Evolutionary conservation across 64 coral and sea anemone genomes (phyloP).

Genomic region (Stichodactyla mertensii): DNA sequence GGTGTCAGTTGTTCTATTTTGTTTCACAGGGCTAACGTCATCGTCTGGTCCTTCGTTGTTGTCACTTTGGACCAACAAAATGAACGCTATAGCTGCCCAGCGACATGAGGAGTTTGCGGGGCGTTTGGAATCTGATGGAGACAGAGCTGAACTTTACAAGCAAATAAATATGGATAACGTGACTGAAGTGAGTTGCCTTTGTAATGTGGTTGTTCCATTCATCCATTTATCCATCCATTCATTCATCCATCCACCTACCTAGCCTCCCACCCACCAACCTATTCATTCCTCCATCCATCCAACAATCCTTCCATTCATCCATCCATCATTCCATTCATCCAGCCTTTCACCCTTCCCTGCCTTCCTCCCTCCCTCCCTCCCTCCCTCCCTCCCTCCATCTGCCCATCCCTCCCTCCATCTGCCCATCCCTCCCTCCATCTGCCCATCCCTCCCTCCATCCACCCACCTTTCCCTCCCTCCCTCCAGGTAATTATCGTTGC

Average conservation of each 20-base stretch:
- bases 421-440: background rate
- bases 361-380: background rate
- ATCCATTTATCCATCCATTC: background rate
- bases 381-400: background rate
- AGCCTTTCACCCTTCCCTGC: background rate
- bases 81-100: constrained; percentile 83
- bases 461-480: background rate
- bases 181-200: background rate
- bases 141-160: constrained; percentile 81
- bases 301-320: background rate
- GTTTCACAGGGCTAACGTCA: background rate
- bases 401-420: background rate
- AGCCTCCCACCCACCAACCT: background rate
- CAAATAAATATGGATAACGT: constrained; percentile 22
- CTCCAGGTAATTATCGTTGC: background rate
- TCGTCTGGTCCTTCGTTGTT: constrained; percentile 54
- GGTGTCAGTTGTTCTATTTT: background rate
- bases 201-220: background rate
- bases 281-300: background rate
- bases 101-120: constrained; percentile 96
- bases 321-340: too few relatives aligned
- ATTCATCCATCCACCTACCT: background rate
- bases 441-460: background rate
- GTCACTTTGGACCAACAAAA: constrained; percentile 87
- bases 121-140: constrained; percentile 55